phyloP scores from a whole-genome alignment of 2,888 invertebrate genomes.

The Hyposoter didymator region DNA sequence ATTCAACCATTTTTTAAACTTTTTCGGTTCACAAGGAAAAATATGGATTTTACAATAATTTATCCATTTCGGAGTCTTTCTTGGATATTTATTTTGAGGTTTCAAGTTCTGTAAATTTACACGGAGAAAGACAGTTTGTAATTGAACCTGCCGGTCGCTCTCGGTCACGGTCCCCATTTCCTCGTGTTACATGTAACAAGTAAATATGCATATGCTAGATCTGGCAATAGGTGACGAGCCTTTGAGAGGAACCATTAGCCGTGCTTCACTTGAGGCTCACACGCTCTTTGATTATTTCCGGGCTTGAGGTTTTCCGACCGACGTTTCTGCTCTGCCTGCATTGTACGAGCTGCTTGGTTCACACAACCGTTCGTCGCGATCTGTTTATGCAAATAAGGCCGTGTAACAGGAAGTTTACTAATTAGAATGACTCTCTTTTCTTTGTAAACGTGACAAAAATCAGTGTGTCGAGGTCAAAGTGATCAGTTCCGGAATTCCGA shows the following conservation, averaged over 20 bases:
- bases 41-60: too few relatives aligned
- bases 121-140: background rate
- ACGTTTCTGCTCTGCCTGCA: slow-evolving; percentile 21
- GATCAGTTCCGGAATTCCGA: background rate
- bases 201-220: slow-evolving; percentile 52
- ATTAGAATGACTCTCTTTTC: slow-evolving; percentile 79
- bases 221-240: slow-evolving; percentile 13
- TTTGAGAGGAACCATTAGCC: slow-evolving; percentile 25
- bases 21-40: too few relatives aligned
- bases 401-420: slow-evolving; percentile 79
- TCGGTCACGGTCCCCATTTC: slow-evolving; percentile 23
- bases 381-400: slow-evolving; percentile 80
- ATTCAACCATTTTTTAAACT: too few relatives aligned
- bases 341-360: slow-evolving; percentile 2
- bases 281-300: slow-evolving; percentile 62
- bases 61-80: background rate
- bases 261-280: slow-evolving; percentile 40
- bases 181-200: slow-evolving; percentile 57
- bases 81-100: background rate
- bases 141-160: background rate
- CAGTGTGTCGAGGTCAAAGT: background rate
- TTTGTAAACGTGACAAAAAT: slow-evolving; percentile 62
- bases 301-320: slow-evolving; percentile 48
- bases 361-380: slow-evolving; percentile 28
- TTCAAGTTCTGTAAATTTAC: background rate